Base-by-base conservation (phyloP, 2,888 invertebrate species). In the Temnothorax rugatulus region DNA sequence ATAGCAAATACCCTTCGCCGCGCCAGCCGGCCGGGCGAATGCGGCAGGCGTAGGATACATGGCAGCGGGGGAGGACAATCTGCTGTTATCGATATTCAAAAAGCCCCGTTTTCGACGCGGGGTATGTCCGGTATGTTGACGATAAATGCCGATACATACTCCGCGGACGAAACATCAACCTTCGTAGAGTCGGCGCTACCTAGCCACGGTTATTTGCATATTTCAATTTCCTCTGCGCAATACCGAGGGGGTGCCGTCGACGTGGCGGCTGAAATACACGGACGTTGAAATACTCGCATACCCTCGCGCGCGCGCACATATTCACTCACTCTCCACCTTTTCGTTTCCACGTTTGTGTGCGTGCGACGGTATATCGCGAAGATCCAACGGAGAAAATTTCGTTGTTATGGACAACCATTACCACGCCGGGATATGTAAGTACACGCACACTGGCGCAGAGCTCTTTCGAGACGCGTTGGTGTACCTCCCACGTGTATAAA, bases 221-320 rank as follows among this genome's bases (percentile, higher is more conserved):
- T 93, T 93, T 93, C 93, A 93, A 93, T 93, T 93, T 93, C 92
- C 91, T 91, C 90, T 89, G 90, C 90, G 91, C 91, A 91, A 91
- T 91, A 89, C 85, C 88, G 88, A 85, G 83, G 89, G 82, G 89
- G 75, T 90, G 86, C 76, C 85, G 89, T 87, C 90, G 89, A 87
- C 90, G 85, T 75, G 83, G 83, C 66, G 82, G 84, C 82, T 86
- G 82, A 85, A 81, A 87, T 87, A 89, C 84, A 82, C 73, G 52
- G 5, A 73, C 83, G 59, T 18, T 38, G 38, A 66, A 44, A 18
- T 21, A 44, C 81, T 52, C 63, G 57, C 88, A 77, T 86, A 73
- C 54, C 41, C 64, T 54, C 59, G 59, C 41, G 59, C 69, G 68
- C 69, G 64, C 68, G 64, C 63, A 61, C 54, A 61, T 69, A 61